A percentile compares a stretch with the other conserved stretches of the same genome.
Evolutionary conservation across 92 coral and sea anemone genomes (phyloP).

Genomic region (Umimayanthus kanabou): DNA sequence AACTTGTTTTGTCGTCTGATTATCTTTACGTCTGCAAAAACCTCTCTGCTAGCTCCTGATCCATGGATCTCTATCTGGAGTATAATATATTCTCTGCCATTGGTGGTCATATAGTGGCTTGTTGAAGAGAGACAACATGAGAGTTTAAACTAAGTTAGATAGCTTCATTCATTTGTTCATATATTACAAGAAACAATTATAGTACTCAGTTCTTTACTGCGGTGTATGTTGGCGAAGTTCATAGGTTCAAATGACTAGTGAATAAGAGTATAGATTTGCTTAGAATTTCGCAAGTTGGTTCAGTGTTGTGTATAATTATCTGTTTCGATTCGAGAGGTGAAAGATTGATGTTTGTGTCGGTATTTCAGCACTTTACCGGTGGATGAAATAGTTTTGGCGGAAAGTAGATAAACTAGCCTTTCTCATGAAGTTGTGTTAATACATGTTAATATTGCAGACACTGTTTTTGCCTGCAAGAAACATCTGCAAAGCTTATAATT

Average conservation of each 20-base stretch:
- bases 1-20: neutral
- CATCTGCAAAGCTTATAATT: no score
- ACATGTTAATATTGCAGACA: neutral
- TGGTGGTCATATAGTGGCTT: neutral
- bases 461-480: neutral
- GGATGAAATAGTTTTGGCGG: neutral
- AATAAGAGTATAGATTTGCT: neutral
- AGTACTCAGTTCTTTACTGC: neutral
- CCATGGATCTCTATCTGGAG: neutral
- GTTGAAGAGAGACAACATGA: neutral
- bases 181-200: neutral
- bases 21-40: neutral
- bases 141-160: neutral
- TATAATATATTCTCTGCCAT: neutral
- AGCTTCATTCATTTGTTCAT: neutral
- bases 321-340: conserved; percentile 13
- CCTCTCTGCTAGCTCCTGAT: neutral
- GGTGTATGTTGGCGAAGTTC: neutral
- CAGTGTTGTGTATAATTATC: neutral
- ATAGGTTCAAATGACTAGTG: neutral
- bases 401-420: neutral
- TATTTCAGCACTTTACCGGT: neutral
- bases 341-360: neutral
- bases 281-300: conserved; percentile 5
- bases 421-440: neutral